These are phyloP conservation scores for Rhamphomyia laevipes DNA, from an alignment of 2,888 invertebrate genomes.

Conservation along the genomic window DNA sequence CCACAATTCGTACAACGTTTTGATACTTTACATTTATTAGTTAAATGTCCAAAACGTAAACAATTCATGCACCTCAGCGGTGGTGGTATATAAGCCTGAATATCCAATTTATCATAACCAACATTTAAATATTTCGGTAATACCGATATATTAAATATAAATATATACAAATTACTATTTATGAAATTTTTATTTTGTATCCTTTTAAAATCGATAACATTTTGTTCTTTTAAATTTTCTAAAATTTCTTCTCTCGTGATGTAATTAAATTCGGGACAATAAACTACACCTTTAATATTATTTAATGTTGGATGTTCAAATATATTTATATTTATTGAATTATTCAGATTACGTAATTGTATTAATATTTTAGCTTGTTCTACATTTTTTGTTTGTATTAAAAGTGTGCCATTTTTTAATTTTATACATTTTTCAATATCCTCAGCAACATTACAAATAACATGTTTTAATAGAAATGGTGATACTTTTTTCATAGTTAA, in stretches of 20 bases:
- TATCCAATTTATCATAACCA: not conserved
- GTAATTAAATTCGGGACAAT: not conserved
- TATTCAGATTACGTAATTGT: not conserved
- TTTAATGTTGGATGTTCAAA: constrained; percentile 6
- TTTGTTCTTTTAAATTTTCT: not conserved
- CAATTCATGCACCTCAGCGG: not conserved
- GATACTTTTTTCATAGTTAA: not conserved
- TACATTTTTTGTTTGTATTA: constrained; percentile 9
- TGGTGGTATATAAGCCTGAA: not conserved
- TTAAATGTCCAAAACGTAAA: not conserved
- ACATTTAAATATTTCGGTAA: not conserved
- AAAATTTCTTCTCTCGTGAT: not conserved
- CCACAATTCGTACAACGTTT: not conserved
- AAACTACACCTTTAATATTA: constrained; percentile 3
- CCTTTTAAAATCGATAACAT: not conserved
- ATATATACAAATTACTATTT: not conserved
- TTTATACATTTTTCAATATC: constrained; percentile 8
- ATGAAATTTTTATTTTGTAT: not conserved
- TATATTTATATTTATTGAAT: not conserved
- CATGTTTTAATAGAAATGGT: constrained; percentile 7
- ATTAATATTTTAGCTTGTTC: constrained; percentile 5
- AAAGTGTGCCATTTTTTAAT: constrained; percentile 2
- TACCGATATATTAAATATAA: not conserved
- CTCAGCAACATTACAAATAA: constrained; percentile 1
- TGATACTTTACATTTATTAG: not conserved